Base-by-base conservation (phyloP, 2,888 invertebrate species). In the Dione juno region DNA sequence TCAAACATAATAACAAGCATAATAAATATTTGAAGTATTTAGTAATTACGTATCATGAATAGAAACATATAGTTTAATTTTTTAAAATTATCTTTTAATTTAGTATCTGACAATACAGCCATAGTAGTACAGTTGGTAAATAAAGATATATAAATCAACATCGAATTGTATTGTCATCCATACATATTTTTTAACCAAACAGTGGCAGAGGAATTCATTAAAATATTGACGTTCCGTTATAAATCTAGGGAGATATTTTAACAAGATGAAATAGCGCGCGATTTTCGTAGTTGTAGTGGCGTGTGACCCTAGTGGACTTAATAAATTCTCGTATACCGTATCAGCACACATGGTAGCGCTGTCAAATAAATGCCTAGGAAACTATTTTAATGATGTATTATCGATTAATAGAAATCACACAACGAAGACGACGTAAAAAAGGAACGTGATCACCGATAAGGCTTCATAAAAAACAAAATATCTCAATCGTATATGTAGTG, bases 211-310 rank as follows among this genome's bases (percentile, higher is more conserved):
- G 79, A 77, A 78, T 79, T 86, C 83, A 86, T 88, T 89, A 89
- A 87, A 88, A 88, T 80, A 80, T 78, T 82, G 80, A 79, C 76
- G 74, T 72, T 69, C 74, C 73, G 74, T 82, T 80, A 85, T 89
- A 88, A 87, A 89, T 88, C 81, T 81, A 77, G 72, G 52, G 72
- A 86, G 81, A 77, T 85, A 90, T 90, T 85, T 89, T 88, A 88
- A 88, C 85, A 84, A 88, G 84, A 77, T 75, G 77, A 67, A 75
- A 77, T 79, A 75, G 73, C 74, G 61, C 48, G 78, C 79, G 79
- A 78, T 79, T 81, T 81, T 78, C 64, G 66, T 43, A 54, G 64
- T 45, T 58, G 67, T 54, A 45, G 50, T 53, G 59, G 58, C 74
- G 71, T 74, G 74, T 66, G 72, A 74, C 68, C 63, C 52, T 59